Base-by-base conservation (phyloP, 2,113 vertebrate genomes). In the Microtus pennsylvanicus region DNA sequence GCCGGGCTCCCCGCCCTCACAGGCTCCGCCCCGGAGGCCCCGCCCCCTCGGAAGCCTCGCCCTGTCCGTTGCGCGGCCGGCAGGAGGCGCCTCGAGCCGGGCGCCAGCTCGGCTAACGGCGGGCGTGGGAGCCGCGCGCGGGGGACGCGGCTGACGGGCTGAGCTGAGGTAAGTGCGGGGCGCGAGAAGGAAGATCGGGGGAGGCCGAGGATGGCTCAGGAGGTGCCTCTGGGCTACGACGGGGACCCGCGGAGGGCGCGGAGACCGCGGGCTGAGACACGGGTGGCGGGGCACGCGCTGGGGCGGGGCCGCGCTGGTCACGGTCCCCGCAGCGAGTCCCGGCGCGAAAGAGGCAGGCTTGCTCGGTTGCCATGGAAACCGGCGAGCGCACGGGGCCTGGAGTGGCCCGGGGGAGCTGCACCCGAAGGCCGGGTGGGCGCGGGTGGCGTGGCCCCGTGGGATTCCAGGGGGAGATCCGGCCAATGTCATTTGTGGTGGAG, bases 351-450 rank as follows among this genome's bases (percentile, higher is more conserved):
- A 61, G 58, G 21, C 19, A 33, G 95, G 97, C 92, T 97, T 95
- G 93, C 74, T 38, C n/a, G 1, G 96, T 97, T 97, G 92, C 90
- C 93, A 87, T 96, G 97, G 97, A 80, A 80, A 96, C 95, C 47
- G n/a, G 87, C 67, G 14, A 45, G 69, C 78, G 92, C 89, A 33
- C 4, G n/a, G 78, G 83, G 45, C 45, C 87, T 74, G 22, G 45
- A n/a, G 75, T 42, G 33, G 42, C 35, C 52, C 10, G 0, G 55
- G 81, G 42, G 63, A 55, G 72, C 45, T 26, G 77, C 11, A 13
- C 38, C 86, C n/a, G 11, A 28, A 75, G 80, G 35, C 47, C 1
- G 52, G 30, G 9, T 28, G 67, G 50, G 69, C 33, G 14, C 12
- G 4, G 14, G 67, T 47, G 52, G 87, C 42, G 19, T 9, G 4